A percentile compares a stretch with the other conserved stretches of the same genome.
phyloP scores from a whole-genome alignment of 37 sponge, comb jelly and placozoan species.

The Amphimedon queenslandica region DNA sequence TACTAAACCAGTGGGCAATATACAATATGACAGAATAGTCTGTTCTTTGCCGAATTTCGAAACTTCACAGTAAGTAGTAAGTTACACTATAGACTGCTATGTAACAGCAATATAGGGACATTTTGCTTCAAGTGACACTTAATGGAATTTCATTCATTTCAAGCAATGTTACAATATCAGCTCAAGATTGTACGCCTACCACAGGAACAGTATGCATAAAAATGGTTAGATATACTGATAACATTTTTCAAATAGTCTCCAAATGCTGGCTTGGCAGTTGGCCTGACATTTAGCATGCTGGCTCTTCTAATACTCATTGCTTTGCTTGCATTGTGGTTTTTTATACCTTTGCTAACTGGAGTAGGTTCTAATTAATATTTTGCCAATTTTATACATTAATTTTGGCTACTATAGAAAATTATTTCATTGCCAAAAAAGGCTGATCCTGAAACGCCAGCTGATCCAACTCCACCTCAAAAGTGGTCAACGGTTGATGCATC shows the following conservation, averaged over 20 bases:
- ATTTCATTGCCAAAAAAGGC: too few species aligned
- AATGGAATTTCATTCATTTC: conserved; percentile 37
- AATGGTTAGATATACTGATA: too few species aligned
- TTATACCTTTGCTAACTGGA: conserved; percentile 49
- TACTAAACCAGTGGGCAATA: background rate
- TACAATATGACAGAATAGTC: background rate
- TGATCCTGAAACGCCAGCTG: background rate
- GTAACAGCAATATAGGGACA: background rate
- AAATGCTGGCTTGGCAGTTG: conserved; percentile 10
- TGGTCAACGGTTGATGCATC: conserved; percentile 64
- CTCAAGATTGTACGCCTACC: conserved; percentile 19
- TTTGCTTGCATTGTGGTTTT: conserved; percentile 48
- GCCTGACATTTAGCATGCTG: conserved; percentile 15
- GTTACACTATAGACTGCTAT: background rate
- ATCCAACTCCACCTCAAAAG: conserved; percentile 29
- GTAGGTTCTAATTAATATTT: too few species aligned
- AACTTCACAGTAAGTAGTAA: conserved; percentile 4
- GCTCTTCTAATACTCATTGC: conserved; percentile 24
- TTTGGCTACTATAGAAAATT: too few species aligned
- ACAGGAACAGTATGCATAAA: too few species aligned
- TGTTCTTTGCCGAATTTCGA: conserved; percentile 7
- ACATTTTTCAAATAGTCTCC: too few species aligned
- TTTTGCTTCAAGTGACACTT: conserved; percentile 38
- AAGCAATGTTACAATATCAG: conserved; percentile 18
- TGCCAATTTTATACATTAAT: too few species aligned